Evolutionary conservation across 2,797 vertebrate genomes (phyloP).

Genomic region (Adelosebastes latens): DNA sequence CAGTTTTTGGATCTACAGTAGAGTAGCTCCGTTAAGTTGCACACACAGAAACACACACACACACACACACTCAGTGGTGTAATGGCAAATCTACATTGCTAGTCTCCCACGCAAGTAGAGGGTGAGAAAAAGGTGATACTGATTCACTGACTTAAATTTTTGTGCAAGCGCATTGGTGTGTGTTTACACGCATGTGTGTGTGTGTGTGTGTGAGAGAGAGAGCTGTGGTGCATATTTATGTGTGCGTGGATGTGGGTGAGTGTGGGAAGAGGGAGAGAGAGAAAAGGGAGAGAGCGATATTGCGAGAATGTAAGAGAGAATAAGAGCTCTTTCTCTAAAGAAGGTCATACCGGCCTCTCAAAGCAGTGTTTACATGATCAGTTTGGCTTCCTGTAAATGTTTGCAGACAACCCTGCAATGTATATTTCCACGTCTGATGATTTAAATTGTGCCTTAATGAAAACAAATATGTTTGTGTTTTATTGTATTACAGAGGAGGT

Average conservation of each 20-base stretch:
- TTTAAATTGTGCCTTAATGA: conserved; percentile 5
- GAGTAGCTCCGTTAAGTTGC: conserved; percentile 53
- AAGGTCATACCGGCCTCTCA: conserved; percentile 55
- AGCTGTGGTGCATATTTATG: conserved; percentile 52
- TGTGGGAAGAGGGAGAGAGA: conserved; percentile 66
- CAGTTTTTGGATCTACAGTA: conserved; percentile 59
- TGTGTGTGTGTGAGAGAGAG: conserved; percentile 11
- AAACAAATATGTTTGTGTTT: conserved; percentile 30
- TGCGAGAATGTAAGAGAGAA: conserved; percentile 43
- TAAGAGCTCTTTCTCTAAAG: conserved; percentile 57
- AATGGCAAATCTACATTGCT: conserved; percentile 72
- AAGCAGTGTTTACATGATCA: conserved; percentile 36
- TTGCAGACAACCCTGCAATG: conserved; percentile 42
- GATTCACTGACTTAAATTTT: conserved; percentile 83
- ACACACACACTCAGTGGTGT: conserved; percentile 49
- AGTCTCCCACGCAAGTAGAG: conserved; percentile 82
- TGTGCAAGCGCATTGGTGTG: conserved; percentile 33
- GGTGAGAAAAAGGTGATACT: conserved; percentile 84
- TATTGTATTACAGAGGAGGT: conserved; percentile 91
- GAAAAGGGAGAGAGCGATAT: conserved; percentile 16
- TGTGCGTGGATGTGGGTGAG: conserved; percentile 62
- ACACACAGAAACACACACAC: conserved; percentile 26
- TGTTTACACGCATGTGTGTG: conserved; percentile 35
- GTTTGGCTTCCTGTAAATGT: conserved; percentile 40
- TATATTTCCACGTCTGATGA: conserved; percentile 18